Conservation (phyloP, 2,888 invertebrate genomes). For the Vandiemenella viatica region DNA sequence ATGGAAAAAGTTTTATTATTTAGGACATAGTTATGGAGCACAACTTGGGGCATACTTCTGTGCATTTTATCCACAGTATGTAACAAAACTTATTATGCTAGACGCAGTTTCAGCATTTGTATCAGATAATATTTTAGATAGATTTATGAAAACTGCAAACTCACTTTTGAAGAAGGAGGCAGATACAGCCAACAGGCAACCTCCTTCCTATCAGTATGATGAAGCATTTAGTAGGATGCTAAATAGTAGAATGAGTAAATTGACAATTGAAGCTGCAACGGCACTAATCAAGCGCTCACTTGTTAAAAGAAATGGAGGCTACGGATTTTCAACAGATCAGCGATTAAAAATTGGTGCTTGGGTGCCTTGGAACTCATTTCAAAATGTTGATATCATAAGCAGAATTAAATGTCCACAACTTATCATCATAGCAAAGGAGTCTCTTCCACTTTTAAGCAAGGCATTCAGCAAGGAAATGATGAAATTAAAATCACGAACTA, state of each 20-base stretch:
- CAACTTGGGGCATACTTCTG: conserved; percentile 28
- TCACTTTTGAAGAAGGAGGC: conserved; percentile 24
- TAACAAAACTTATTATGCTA: conserved; percentile 31
- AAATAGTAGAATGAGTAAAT: conserved; percentile 25
- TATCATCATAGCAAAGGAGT: conserved; percentile 23
- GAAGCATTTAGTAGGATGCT: conserved; percentile 27
- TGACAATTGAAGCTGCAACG: conserved; percentile 33
- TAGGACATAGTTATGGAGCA: conserved; percentile 37
- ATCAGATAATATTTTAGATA: conserved; percentile 20
- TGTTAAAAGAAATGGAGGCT: conserved; percentile 29
- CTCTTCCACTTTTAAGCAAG: conserved; percentile 20
- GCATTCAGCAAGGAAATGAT: conserved; percentile 13
- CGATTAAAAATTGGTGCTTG: conserved; percentile 30
- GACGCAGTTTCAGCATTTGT: conserved; percentile 27
- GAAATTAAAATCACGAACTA: conserved; percentile 17
- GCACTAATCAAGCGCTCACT: conserved; percentile 34
- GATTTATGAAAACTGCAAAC: conserved; percentile 27
- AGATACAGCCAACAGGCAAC: conserved; percentile 13
- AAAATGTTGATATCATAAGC: conserved; percentile 7
- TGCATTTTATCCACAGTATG: conserved; percentile 28
- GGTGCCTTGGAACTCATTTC: conserved; percentile 18
- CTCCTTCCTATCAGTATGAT: conserved; percentile 20
- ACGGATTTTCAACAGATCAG: conserved; percentile 39
- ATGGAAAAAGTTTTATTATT: conserved; percentile 27
- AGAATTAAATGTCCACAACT: conserved; percentile 26